A percentile compares a stretch with the other conserved stretches of the same genome.
Conservation (phyloP, 2,888 invertebrate species). For the Allolobophora icterica region DNA sequence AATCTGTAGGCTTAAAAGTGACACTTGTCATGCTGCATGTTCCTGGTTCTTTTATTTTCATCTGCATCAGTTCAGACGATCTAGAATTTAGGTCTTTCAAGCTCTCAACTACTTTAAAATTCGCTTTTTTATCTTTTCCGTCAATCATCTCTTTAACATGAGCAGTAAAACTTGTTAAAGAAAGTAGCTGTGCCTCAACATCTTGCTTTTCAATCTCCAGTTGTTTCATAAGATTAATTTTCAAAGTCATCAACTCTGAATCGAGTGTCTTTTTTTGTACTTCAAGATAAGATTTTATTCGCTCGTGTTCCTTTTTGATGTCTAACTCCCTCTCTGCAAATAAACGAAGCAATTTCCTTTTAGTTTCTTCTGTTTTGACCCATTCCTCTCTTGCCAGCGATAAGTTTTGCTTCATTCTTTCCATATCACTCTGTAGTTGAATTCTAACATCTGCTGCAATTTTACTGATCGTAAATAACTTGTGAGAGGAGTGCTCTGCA, state of each 20-base stretch:
- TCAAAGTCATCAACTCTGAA: not conserved
- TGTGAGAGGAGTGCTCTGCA: not conserved
- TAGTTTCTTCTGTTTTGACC: not conserved
- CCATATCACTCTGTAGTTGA: not conserved
- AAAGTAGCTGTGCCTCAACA: not conserved
- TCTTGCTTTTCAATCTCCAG: not conserved
- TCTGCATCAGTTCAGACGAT: not conserved
- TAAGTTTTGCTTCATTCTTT: not conserved
- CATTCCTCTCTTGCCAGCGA: not conserved
- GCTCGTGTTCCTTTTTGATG: not conserved
- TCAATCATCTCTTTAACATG: not conserved
- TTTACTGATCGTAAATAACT: not conserved
- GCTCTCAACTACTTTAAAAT: not conserved
- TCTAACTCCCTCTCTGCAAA: not conserved
- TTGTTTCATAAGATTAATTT: not conserved
- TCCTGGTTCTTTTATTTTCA: not conserved
- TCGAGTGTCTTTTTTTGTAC: not conserved
- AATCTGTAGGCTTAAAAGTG: not conserved
- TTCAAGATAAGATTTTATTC: not conserved
- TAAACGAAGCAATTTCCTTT: not conserved
- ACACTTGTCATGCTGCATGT: not conserved
- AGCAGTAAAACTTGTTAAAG: not conserved
- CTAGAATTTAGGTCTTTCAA: not conserved
- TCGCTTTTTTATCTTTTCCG: not conserved
- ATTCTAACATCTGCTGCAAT: not conserved